Conservation (phyloP, 1,140 invertebrate genomes). For the Drosophila carrolli region DNA sequence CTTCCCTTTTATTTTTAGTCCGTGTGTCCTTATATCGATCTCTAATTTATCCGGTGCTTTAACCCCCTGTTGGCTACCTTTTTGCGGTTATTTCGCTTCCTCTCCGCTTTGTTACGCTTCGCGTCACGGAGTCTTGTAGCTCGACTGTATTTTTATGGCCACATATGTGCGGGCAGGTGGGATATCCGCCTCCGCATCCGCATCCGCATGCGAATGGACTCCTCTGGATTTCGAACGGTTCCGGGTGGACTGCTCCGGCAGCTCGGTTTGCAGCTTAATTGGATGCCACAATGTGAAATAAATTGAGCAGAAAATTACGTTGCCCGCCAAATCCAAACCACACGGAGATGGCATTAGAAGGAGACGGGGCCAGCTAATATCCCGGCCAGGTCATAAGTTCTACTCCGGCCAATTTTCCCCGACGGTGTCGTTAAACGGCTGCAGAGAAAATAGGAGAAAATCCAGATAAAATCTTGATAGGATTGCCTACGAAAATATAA, state of each 20-base stretch:
- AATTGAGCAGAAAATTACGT: constrained; percentile 85
- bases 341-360: constrained; percentile 51
- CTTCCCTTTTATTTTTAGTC: neutral
- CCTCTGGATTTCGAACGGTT: constrained; percentile 14
- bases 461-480: neutral
- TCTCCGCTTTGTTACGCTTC: constrained; percentile 55
- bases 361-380: constrained; percentile 3
- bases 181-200: neutral
- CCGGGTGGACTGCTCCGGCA: constrained; percentile 4
- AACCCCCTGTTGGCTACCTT: constrained; percentile 35
- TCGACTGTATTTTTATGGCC: constrained; percentile 44
- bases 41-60: constrained; percentile 43
- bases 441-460: constrained; percentile 1
- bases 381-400: constrained; percentile 36
- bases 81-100: constrained; percentile 57
- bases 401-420: constrained; percentile 55
- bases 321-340: constrained; percentile 74
- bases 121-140: constrained; percentile 20
- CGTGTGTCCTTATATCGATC: constrained; percentile 21
- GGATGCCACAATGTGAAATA: constrained; percentile 84
- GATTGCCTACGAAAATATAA: neutral
- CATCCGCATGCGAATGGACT: neutral
- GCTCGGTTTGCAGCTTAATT: constrained; percentile 80
- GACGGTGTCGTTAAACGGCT: constrained; percentile 59
- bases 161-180: constrained; percentile 22